These are phyloP conservation scores for Garra rufa DNA, from an alignment of 2,113 vertebrate genomes.

Conservation along the genomic window DNA sequence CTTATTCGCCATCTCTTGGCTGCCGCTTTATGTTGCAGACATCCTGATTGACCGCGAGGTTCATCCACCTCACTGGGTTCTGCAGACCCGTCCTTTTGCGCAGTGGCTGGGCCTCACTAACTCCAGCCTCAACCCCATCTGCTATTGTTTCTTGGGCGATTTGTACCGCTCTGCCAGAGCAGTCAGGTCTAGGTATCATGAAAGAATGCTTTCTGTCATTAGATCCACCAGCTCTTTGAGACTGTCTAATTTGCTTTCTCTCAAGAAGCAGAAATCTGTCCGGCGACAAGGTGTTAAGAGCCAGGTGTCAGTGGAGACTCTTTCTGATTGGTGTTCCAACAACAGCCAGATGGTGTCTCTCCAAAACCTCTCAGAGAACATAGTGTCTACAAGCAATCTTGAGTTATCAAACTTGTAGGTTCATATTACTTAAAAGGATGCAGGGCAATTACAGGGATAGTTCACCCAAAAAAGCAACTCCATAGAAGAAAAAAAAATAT, in stretches of 20 bases:
- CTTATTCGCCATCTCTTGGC: constrained; percentile 87
- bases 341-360: constrained; percentile 59
- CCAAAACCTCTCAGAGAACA: constrained; percentile 51
- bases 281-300: constrained; percentile 20
- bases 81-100: constrained; percentile 87
- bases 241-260: constrained; percentile 52
- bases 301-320: constrained; percentile 53
- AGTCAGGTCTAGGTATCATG: constrained; percentile 85
- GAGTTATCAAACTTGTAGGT: constrained; percentile 52
- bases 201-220: constrained; percentile 82
- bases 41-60: constrained; percentile 87
- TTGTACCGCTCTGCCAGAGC: constrained; percentile 85
- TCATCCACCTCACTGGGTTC: constrained; percentile 81
- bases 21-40: constrained; percentile 87
- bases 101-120: constrained; percentile 93
- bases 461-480: neutral
- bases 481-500: no score
- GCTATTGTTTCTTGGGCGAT: constrained; percentile 90
- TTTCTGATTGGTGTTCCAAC: constrained; percentile 61
- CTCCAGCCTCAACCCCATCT: constrained; percentile 93
- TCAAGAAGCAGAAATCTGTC: constrained; percentile 43
- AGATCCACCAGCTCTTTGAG: constrained; percentile 69
- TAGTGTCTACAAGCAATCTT: constrained; percentile 38
- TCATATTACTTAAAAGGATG: neutral
- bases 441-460: neutral